phyloP scores from a whole-genome alignment of 2,113 vertebrate species.

The Ictalurus furcatus region DNA sequence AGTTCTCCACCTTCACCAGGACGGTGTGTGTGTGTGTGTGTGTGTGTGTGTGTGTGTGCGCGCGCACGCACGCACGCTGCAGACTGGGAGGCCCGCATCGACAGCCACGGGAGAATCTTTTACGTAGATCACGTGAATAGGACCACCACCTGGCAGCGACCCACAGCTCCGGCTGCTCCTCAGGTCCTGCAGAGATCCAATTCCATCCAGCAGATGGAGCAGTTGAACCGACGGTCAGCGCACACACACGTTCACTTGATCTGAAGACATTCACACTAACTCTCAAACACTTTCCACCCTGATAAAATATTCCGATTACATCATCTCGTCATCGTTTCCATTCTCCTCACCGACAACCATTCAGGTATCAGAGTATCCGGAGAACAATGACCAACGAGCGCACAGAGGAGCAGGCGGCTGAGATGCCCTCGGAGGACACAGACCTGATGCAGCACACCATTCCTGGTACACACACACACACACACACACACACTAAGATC shows the following conservation, averaged over 20 bases:
- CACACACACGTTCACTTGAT: not conserved
- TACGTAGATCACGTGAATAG: conserved; percentile 94
- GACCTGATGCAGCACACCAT: conserved; percentile 65
- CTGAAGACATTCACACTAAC: not conserved
- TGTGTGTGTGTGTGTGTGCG: conserved; percentile 14
- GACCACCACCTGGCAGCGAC: conserved; percentile 92
- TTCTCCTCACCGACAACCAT: not conserved
- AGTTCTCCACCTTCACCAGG: not conserved
- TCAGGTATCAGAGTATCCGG: conserved; percentile 95
- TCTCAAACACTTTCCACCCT: not conserved
- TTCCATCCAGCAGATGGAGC: conserved; percentile 95
- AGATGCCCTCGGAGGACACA: conserved; percentile 66
- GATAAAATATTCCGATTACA: not conserved
- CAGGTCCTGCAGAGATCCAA: conserved; percentile 91
- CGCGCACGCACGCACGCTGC: not conserved
- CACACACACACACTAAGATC: not conserved
- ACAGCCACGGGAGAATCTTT: conserved; percentile 92
- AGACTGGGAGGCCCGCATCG: conserved; percentile 97
- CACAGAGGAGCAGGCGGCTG: conserved; percentile 78
- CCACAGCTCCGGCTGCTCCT: conserved; percentile 83
- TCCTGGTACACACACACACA: conserved; percentile 51
- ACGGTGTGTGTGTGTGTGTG: conserved; percentile 22
- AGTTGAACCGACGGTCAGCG: conserved; percentile 87
- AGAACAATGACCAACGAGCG: conserved; percentile 92
- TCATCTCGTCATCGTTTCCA: not conserved